Percentiles rank a stretch among this genome's conserved stretches.
These are phyloP conservation scores for Nycticorax nycticorax DNA, from an alignment of 2,113 vertebrate genomes.

Conservation along the genomic window DNA sequence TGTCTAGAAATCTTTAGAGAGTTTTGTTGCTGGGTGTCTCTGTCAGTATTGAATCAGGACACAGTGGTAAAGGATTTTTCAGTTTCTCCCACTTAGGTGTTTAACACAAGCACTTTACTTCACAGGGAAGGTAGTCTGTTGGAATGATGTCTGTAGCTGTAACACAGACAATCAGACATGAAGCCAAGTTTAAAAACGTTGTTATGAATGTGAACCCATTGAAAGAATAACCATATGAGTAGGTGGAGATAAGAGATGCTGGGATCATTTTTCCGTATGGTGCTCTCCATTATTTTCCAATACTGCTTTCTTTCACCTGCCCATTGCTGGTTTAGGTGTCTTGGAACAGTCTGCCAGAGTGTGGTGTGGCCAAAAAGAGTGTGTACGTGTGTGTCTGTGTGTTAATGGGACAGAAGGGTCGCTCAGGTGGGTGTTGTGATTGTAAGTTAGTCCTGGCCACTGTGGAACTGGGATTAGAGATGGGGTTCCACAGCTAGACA, in stretches of 20 bases:
- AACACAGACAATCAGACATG: neutral
- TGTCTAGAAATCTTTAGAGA: neutral
- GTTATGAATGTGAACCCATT: neutral
- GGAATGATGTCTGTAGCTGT: neutral
- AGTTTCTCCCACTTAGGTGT: neutral
- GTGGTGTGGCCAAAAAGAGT: neutral
- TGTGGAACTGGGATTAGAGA: neutral
- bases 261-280: neutral
- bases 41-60: neutral
- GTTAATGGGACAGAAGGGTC: neutral
- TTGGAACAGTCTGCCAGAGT: neutral
- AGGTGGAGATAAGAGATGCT: neutral
- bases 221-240: fast-evolving
- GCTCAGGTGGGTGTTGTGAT: neutral
- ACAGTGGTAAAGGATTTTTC: neutral
- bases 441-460: neutral
- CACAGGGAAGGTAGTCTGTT: neutral
- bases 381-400: fast-evolving
- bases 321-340: neutral
- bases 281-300: neutral
- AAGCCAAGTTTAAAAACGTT: neutral
- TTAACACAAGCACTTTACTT: neutral
- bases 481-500: neutral
- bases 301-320: neutral
- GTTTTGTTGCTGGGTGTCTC: neutral